Percentiles rank a stretch among this genome's conserved stretches.
Conservation (phyloP, 2,113 vertebrate genomes). For the Cardinalis cardinalis region DNA sequence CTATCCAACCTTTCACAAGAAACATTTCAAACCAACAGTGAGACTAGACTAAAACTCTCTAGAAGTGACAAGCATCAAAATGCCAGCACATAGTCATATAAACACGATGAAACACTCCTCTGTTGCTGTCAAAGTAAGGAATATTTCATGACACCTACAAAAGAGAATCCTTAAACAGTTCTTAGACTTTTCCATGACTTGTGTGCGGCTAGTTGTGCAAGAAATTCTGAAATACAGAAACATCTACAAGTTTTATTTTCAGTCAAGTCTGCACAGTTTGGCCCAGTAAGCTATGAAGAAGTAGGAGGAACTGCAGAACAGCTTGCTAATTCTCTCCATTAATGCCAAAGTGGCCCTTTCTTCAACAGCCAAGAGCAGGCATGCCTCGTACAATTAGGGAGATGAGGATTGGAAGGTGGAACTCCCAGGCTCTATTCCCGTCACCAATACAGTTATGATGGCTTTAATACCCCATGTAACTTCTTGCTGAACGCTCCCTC, state of each 20-base stretch:
- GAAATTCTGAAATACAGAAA: conserved; percentile 20
- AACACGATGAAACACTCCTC: conserved; percentile 20
- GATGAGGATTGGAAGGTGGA: not conserved
- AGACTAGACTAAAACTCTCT: not conserved
- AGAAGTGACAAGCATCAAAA: conserved; percentile 6
- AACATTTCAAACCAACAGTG: not conserved
- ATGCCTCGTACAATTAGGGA: not conserved
- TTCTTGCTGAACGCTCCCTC: not conserved
- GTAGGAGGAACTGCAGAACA: conserved; percentile 45
- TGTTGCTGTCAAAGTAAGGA: conserved; percentile 36
- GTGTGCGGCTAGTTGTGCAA: not conserved
- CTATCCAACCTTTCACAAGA: not conserved
- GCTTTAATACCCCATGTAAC: not conserved
- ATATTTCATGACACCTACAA: conserved; percentile 38
- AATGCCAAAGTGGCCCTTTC: conserved; percentile 32
- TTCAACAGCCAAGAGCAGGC: not conserved
- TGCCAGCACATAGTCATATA: conserved; percentile 15
- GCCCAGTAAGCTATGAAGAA: conserved; percentile 22
- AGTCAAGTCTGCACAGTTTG: conserved; percentile 16
- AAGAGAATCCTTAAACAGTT: conserved; percentile 42
- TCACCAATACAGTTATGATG: not conserved
- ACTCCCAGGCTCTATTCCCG: not conserved
- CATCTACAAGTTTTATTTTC: conserved; percentile 25
- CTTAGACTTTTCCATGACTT: conserved; percentile 1
- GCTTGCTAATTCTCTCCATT: conserved; percentile 23